Percentiles rank a stretch among this genome's conserved stretches.
These are phyloP conservation scores for Copidosoma aretas DNA, from an alignment of 2,888 invertebrate species.

Conservation along the genomic window DNA sequence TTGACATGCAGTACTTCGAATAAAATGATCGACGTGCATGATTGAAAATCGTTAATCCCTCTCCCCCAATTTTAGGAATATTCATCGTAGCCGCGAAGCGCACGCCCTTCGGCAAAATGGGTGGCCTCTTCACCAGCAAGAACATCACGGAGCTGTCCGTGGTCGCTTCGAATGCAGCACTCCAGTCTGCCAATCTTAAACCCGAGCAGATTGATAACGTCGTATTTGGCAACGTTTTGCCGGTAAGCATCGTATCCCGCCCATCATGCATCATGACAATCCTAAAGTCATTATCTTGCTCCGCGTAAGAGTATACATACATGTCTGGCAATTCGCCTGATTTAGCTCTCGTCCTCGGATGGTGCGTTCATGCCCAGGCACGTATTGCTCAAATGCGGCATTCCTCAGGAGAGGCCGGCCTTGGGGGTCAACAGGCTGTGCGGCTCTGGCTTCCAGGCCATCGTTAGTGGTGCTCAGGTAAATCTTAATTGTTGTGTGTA, in stretches of 20 bases:
- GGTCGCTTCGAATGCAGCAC: conserved; percentile 79
- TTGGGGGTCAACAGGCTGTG: conserved; percentile 91
- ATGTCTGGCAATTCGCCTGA: no score
- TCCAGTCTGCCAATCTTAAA: conserved; percentile 78
- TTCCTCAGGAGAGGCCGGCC: conserved; percentile 85
- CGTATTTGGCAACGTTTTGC: conserved; percentile 86
- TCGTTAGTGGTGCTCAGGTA: conserved; percentile 90
- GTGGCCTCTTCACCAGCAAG: conserved; percentile 80
- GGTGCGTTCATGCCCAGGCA: conserved; percentile 88
- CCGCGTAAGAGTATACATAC: background rate
- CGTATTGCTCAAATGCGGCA: conserved; percentile 81
- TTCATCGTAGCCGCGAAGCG: conserved; percentile 95
- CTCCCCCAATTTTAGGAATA: conserved; percentile 71
- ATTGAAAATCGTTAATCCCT: background rate
- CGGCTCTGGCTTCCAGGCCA: conserved; percentile 96
- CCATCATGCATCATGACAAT: conserved; percentile 1
- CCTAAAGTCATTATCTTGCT: background rate
- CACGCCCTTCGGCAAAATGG: conserved; percentile 96
- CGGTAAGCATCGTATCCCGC: conserved; percentile 66
- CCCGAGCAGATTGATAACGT: conserved; percentile 90
- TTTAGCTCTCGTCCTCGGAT: conserved; percentile 69
- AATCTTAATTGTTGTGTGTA: conserved; percentile 42
- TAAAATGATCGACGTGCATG: background rate
- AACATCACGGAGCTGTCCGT: conserved; percentile 81
- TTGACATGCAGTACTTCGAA: background rate